These are phyloP conservation scores for Mylabris phalerata DNA, from an alignment of 1,140 invertebrate species.

Conservation along the genomic window DNA sequence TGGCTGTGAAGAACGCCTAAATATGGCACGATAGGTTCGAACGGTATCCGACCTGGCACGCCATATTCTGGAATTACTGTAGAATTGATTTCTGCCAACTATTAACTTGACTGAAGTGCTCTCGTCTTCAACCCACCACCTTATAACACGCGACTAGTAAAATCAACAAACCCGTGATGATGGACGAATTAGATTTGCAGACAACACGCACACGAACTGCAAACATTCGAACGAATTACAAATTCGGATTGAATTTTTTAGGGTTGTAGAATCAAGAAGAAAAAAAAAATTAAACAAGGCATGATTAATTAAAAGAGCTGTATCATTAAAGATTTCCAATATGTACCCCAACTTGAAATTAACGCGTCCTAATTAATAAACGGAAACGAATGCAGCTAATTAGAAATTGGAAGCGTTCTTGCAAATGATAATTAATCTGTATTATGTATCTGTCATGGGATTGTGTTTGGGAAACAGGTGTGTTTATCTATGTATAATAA, in stretches of 20 bases:
- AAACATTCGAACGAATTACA: background rate
- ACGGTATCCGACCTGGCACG: slow-evolving; percentile 26
- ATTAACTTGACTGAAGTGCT: slow-evolving; percentile 30
- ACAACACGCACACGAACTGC: slow-evolving; percentile 13
- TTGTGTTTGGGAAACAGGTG: no score
- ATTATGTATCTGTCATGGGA: no score
- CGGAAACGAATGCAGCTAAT: no score
- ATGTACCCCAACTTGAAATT: background rate
- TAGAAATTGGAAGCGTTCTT: no score
- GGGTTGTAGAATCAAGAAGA: background rate
- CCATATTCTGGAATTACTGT: slow-evolving; percentile 17
- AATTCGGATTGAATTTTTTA: background rate
- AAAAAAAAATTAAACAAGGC: background rate
- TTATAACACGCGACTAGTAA: slow-evolving; percentile 24
- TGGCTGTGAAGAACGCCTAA: slow-evolving; percentile 7
- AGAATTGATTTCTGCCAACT: slow-evolving; percentile 30
- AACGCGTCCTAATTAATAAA: no score
- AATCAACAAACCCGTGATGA: slow-evolving; percentile 20
- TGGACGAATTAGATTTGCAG: slow-evolving; percentile 18
- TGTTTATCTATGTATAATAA: no score
- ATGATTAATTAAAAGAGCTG: background rate
- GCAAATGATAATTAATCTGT: no score
- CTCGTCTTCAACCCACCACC: slow-evolving; percentile 18
- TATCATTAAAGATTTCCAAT: background rate
- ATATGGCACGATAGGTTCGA: slow-evolving; percentile 12